Percentiles rank a stretch among this genome's conserved stretches.
These are phyloP conservation scores for Cliona cf. orientalis DNA, from an alignment of 37 sponge, comb jelly and placozoan genomes.

Conservation along the genomic window DNA sequence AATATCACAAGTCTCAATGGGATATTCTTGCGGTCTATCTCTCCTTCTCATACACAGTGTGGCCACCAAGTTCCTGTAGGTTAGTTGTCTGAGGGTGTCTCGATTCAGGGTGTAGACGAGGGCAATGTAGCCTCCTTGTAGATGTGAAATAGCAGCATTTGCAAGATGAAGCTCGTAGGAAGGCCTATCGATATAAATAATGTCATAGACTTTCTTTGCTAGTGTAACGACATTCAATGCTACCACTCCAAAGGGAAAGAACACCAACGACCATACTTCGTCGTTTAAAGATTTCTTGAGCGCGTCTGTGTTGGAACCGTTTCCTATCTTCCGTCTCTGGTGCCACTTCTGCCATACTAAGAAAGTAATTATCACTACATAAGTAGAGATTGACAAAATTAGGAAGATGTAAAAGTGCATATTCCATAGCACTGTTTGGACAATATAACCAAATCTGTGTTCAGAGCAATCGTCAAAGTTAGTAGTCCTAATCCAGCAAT, in stretches of 20 bases:
- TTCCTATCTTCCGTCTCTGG: too few species aligned
- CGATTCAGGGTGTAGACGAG: slow-evolving; percentile 54
- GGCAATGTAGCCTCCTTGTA: slow-evolving; percentile 45
- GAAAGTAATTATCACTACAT: slow-evolving; percentile 4
- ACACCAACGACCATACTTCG: slow-evolving; percentile 46
- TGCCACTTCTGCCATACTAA: slow-evolving; percentile 1
- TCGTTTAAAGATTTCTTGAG: slow-evolving; percentile 14
- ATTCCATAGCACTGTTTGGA: slow-evolving; percentile 46
- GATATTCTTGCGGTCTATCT: slow-evolving; percentile 9
- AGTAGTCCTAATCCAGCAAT: slow-evolving; percentile 70
- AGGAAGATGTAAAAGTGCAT: slow-evolving; percentile 33
- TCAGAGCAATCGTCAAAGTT: slow-evolving; percentile 24
- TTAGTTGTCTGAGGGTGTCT: slow-evolving; percentile 39
- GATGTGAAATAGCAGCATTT: slow-evolving; percentile 49
- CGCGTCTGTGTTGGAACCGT: slow-evolving; percentile 13
- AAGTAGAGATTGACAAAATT: slow-evolving; percentile 10
- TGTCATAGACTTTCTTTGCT: slow-evolving; percentile 51
- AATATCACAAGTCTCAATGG: background rate
- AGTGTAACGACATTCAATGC: slow-evolving; percentile 47
- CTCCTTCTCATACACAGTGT: background rate
- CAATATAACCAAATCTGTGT: slow-evolving; percentile 1
- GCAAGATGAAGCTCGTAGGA: slow-evolving; percentile 34
- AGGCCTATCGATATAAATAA: slow-evolving; percentile 1
- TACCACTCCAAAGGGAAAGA: slow-evolving; percentile 56
- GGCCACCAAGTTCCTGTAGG: background rate